phyloP scores from a whole-genome alignment of 2,888 invertebrate genomes.

The Biston betularia region DNA sequence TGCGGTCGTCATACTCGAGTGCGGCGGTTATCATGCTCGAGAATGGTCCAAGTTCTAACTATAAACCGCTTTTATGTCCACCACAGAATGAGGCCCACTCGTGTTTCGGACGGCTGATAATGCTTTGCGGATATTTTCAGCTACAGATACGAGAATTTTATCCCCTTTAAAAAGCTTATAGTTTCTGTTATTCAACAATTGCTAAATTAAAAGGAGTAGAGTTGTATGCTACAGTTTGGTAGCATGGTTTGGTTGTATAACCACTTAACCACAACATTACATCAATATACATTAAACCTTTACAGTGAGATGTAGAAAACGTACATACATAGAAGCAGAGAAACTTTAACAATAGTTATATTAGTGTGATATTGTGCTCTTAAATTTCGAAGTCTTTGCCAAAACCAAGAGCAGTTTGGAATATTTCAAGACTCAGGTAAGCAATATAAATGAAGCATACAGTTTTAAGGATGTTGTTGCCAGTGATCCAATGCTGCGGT shows the following conservation, averaged over 20 bases:
- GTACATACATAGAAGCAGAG: no score
- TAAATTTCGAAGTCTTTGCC: background rate
- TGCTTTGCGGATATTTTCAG: constrained; percentile 32
- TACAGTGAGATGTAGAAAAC: no score
- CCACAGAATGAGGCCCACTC: constrained; percentile 40
- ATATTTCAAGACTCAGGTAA: background rate
- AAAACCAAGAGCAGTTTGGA: background rate
- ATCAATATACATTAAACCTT: background rate
- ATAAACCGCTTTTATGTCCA: constrained; percentile 39
- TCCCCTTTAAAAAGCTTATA: constrained; percentile 2
- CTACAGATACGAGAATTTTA: constrained; percentile 15
- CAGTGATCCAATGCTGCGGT: constrained; percentile 19
- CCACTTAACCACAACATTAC: no score
- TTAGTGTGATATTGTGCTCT: background rate
- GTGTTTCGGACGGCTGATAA: constrained; percentile 40
- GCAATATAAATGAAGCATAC: constrained; percentile 3
- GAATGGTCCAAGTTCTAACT: constrained; percentile 37
- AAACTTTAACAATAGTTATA: no score
- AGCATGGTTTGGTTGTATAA: no score
- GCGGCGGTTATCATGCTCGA: constrained; percentile 33
- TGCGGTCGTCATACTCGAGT: constrained; percentile 29
- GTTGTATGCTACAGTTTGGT: background rate
- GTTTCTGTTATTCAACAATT: background rate
- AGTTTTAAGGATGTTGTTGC: constrained; percentile 16
- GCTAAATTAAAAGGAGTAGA: background rate